Conservation (phyloP, 2,113 vertebrate species). For the Oryzias curvinotus region DNA sequence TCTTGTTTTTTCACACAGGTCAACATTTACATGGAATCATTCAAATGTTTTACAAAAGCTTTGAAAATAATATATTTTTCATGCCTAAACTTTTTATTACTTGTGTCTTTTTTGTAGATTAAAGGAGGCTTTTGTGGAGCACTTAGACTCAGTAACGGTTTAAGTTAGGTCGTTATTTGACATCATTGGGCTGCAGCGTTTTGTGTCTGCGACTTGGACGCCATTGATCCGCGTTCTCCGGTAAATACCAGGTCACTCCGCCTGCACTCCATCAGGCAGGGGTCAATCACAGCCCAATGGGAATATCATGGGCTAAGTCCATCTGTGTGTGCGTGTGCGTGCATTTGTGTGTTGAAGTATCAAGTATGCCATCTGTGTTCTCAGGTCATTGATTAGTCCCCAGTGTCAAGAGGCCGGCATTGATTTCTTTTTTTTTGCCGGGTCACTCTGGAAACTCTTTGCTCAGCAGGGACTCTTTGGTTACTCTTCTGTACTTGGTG, state of each 20-base stretch:
- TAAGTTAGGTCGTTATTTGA: slow-evolving; percentile 1
- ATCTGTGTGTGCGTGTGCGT: slow-evolving; percentile 12
- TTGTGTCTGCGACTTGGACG: slow-evolving; percentile 19
- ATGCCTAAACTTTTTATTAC: neutral
- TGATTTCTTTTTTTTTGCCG: slow-evolving; percentile 40
- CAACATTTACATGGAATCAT: too few relatives aligned
- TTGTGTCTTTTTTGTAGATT: slow-evolving; percentile 4
- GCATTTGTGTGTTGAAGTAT: slow-evolving; percentile 37
- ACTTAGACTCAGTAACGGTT: neutral
- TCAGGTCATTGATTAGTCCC: slow-evolving; percentile 60
- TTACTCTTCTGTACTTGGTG: slow-evolving; percentile 19
- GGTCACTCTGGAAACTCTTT: slow-evolving; percentile 54
- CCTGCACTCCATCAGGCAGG: slow-evolving; percentile 63
- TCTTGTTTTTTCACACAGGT: too few relatives aligned
- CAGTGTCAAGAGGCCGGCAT: slow-evolving; percentile 55
- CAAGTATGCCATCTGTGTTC: slow-evolving; percentile 53
- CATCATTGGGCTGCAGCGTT: slow-evolving; percentile 16
- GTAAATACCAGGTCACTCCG: slow-evolving; percentile 69
- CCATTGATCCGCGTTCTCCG: slow-evolving; percentile 51
- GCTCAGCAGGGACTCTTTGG: slow-evolving; percentile 42
- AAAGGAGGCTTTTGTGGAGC: neutral
- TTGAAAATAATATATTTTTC: neutral
- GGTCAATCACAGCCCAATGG: slow-evolving; percentile 64
- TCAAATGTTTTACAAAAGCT: too few relatives aligned
- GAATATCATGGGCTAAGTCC: slow-evolving; percentile 60